Conservation (phyloP, 2,888 invertebrate genomes). For the Capitulum mitella region DNA sequence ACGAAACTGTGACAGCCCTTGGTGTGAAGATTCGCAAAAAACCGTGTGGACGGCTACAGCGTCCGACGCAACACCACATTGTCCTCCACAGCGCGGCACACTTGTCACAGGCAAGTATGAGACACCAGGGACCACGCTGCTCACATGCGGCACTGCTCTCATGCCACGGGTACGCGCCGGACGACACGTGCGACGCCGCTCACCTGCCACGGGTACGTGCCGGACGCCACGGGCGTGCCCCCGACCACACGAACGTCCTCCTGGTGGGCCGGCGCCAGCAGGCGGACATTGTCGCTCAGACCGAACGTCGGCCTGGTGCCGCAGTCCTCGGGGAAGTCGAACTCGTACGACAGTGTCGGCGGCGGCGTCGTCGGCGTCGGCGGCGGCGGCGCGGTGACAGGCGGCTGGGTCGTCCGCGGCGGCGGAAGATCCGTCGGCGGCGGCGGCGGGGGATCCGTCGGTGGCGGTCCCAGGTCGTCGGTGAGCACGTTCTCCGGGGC, state of each 20-base stretch:
- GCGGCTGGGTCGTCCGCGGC: background rate
- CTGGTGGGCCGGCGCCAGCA: background rate
- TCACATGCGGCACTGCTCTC: too few species aligned
- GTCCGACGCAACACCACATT: too few species aligned
- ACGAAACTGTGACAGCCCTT: too few species aligned
- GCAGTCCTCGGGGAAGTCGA: background rate
- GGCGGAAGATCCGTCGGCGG: background rate
- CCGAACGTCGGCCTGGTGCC: background rate
- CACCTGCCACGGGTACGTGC: conserved; percentile 4
- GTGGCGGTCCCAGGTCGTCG: too few species aligned
- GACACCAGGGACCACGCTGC: too few species aligned
- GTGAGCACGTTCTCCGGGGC: too few species aligned
- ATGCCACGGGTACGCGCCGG: background rate
- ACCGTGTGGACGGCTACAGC: too few species aligned
- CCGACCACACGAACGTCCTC: background rate
- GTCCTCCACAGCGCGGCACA: too few species aligned
- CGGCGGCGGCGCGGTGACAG: background rate
- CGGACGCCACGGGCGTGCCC: background rate
- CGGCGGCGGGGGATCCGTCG: too few species aligned
- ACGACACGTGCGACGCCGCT: too few species aligned
- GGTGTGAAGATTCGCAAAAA: too few species aligned
- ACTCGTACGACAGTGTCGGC: background rate
- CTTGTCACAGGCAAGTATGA: too few species aligned
- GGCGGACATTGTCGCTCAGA: background rate
- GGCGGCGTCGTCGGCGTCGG: background rate